phyloP scores from a whole-genome alignment of 1,140 invertebrate species.

The Sycophaga agraensis region DNA sequence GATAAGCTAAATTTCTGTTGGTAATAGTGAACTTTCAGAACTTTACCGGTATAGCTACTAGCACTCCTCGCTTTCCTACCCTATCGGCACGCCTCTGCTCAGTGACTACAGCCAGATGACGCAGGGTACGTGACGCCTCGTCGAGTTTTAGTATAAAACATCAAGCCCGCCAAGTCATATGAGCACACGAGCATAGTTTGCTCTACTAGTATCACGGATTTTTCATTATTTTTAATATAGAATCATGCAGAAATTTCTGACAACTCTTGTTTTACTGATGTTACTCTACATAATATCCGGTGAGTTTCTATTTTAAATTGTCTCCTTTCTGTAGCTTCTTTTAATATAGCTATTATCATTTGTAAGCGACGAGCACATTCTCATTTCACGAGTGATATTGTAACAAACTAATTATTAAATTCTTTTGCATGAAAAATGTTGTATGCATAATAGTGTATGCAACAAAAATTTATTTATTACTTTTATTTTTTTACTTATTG shows the following conservation, averaged over 20 bases:
- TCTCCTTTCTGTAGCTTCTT: too few relatives aligned
- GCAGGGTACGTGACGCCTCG: not conserved
- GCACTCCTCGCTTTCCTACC: slow-evolving; percentile 1
- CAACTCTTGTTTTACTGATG: not conserved
- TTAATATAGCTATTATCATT: not conserved
- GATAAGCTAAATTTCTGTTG: not conserved
- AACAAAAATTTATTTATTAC: too few relatives aligned
- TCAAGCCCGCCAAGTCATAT: not conserved
- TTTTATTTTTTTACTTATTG: too few relatives aligned
- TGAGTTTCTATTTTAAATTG: not conserved
- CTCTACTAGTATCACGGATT: too few relatives aligned
- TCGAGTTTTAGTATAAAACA: slow-evolving; percentile 1
- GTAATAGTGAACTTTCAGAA: not conserved
- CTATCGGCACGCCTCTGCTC: slow-evolving; percentile 10
- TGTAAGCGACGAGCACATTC: too few relatives aligned
- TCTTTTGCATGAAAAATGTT: too few relatives aligned
- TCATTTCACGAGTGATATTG: too few relatives aligned
- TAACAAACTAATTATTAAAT: too few relatives aligned
- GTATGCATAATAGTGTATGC: too few relatives aligned
- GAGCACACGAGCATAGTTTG: not conserved
- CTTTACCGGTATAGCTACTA: not conserved
- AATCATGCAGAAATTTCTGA: not conserved
- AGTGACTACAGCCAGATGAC: too few relatives aligned
- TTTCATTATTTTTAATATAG: too few relatives aligned
- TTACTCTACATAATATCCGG: not conserved